Evolutionary conservation across 2,797 vertebrate genomes (phyloP), one percentile per base, ranked within the genome.

Genomic region (Pempheris klunzingeri): DNA sequence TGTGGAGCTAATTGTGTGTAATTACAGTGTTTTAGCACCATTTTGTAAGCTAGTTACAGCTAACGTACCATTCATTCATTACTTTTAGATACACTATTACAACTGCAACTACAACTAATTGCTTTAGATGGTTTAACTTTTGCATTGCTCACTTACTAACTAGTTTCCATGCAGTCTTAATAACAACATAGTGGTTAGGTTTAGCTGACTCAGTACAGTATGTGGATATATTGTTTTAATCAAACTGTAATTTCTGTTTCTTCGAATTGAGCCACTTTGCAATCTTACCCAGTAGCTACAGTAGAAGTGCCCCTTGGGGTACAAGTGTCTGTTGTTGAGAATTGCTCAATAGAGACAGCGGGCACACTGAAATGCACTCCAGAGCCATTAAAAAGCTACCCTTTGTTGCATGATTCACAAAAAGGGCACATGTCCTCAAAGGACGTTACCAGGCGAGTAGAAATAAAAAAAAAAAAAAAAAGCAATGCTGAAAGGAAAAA

Each of bases 381-480:
- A 61, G 41, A 49, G 49, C 24, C 66, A 64, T 60, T 67, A 43
- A 55, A 68, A 52, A 65, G n/a, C 36, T 12, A 28, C 53, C 17
- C 46, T 30, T 49, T 64, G 24, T 69, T 61, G 28, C 7, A 0
- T 38, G 14, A 36, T 38, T 43, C 26, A 22, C 17, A 20, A 36
- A 69, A 61, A 50, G 28, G 10, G 38, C 18, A 22, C 18, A 24
- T 57, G 22, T 26, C 11, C 3, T 58, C 24, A 55, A 50, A 50
- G 10, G 68, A 62, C n/a, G 34, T n/a, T 53, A 52, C 10, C 3
- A 36, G 17, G 39, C 17, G 0, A 52, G 36, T 3, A 1, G 4
- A 54, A 53, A 39, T 61, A 74, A 32, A 12, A 55, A 53, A 39
- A 65, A 74, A 32, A 12, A 55, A 46, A 46, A 58, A 72, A 54